A percentile compares a stretch with the other conserved stretches of the same genome.
Conservation (phyloP, 2,113 vertebrate species). For the Castor canadensis region DNA sequence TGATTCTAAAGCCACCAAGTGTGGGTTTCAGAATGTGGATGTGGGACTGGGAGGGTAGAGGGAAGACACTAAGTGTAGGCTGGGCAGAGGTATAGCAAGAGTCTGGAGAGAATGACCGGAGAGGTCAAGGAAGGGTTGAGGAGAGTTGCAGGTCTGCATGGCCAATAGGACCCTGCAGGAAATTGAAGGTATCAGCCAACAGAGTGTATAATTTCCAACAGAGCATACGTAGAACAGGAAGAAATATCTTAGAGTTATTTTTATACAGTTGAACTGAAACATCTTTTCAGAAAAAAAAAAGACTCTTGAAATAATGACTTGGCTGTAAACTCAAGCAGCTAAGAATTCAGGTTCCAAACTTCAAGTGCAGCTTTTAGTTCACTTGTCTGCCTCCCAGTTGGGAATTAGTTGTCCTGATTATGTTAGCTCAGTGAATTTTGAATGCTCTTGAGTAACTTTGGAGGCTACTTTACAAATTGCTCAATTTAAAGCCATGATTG, state of each 20-base stretch:
- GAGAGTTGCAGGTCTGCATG: not conserved
- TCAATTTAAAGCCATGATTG: conserved; percentile 47
- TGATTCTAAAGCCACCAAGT: not conserved
- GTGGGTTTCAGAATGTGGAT: not conserved
- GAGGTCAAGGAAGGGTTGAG: not conserved
- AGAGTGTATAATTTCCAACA: not conserved
- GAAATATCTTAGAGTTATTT: not conserved
- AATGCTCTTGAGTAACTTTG: conserved; percentile 26
- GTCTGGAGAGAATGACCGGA: not conserved
- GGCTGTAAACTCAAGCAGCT: not conserved
- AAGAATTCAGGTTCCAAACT: conserved; percentile 31
- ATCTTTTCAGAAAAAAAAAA: conserved; percentile 3
- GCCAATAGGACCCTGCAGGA: not conserved
- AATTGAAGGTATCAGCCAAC: not conserved
- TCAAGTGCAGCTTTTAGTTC: not conserved
- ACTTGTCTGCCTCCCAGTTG: not conserved
- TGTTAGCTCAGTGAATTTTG: conserved; percentile 4
- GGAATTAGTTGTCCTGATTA: conserved; percentile 23
- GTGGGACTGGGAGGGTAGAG: too few species aligned
- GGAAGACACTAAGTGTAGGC: not conserved
- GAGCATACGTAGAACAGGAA: not conserved
- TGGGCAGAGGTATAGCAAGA: not conserved
- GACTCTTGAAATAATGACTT: conserved; percentile 34
- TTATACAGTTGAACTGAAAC: conserved; percentile 33
- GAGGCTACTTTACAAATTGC: conserved; percentile 19